A percentile compares a stretch with the other conserved stretches of the same genome.
Conservation (phyloP, 2,113 vertebrate genomes). For the Chaenogobius annularis region DNA sequence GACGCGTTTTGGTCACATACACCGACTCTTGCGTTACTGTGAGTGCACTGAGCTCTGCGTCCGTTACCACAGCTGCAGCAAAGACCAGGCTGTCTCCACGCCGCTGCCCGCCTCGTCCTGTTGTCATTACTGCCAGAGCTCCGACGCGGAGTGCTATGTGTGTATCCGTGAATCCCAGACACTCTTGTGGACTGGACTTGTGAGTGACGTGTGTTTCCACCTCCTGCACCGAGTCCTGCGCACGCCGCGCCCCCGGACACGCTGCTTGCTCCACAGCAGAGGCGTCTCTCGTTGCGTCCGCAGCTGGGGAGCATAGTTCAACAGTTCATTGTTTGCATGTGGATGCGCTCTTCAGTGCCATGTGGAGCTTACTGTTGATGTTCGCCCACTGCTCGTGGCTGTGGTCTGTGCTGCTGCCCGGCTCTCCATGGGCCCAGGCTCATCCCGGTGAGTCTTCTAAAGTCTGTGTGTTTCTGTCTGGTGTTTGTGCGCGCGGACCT, state of each 20-base stretch:
- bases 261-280: conserved; percentile 53
- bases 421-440: conserved; percentile 85
- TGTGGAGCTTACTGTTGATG: conserved; percentile 93
- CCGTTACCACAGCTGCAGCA: conserved; percentile 59
- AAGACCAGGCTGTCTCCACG: conserved; percentile 45
- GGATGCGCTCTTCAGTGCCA: conserved; percentile 86
- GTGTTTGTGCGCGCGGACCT: not conserved
- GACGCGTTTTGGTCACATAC: conserved; percentile 60
- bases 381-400: conserved; percentile 88
- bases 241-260: conserved; percentile 37
- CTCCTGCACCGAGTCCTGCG: conserved; percentile 13
- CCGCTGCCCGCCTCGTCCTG: not conserved
- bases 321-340: conserved; percentile 80
- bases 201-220: conserved; percentile 29
- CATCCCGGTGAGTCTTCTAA: conserved; percentile 87
- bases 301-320: conserved; percentile 69
- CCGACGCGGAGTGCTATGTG: conserved; percentile 48
- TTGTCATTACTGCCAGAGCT: not conserved
- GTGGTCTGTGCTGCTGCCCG: conserved; percentile 84
- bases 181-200: conserved; percentile 52
- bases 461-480: conserved; percentile 10
- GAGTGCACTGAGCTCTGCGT: conserved; percentile 66
- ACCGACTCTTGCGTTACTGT: conserved; percentile 60
- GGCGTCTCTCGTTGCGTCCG: conserved; percentile 39
- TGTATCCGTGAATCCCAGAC: conserved; percentile 47